Conservation (phyloP, 2,797 vertebrate genomes). For the Eurystomus glaucurus region DNA sequence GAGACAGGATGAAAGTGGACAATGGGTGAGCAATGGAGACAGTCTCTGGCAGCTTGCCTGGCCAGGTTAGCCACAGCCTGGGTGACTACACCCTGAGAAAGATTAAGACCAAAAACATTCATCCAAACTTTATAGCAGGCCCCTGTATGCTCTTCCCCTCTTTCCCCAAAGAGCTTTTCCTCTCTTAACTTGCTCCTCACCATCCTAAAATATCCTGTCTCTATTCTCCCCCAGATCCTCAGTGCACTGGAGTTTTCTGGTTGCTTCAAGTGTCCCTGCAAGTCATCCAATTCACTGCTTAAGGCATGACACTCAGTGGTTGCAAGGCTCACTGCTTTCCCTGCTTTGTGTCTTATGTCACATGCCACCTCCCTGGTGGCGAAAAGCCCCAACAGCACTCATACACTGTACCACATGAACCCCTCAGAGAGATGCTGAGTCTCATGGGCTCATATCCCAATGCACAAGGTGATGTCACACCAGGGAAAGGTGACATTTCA, state of each 20-base stretch:
- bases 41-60: constrained; percentile 62
- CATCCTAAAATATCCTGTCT: background rate
- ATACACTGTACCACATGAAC: background rate
- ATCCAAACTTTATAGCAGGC: constrained; percentile 5
- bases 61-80: constrained; percentile 6
- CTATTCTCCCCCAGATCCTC: background rate
- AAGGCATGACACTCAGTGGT: background rate
- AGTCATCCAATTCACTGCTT: background rate
- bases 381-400: background rate
- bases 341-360: background rate
- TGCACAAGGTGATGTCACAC: background rate
- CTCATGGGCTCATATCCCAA: background rate
- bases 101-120: constrained; percentile 7
- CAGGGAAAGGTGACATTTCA: constrained; percentile 42
- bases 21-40: constrained; percentile 57
- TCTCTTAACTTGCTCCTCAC: background rate
- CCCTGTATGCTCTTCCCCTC: background rate
- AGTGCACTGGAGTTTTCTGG: background rate
- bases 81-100: constrained; percentile 12
- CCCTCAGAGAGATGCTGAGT: background rate
- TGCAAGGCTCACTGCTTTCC: background rate
- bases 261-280: background rate
- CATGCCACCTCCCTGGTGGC: background rate
- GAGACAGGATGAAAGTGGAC: constrained; percentile 67
- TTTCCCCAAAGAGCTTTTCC: background rate